phyloP scores from a whole-genome alignment of 1,140 invertebrate species.

The Anoplolepis gracilipes region DNA sequence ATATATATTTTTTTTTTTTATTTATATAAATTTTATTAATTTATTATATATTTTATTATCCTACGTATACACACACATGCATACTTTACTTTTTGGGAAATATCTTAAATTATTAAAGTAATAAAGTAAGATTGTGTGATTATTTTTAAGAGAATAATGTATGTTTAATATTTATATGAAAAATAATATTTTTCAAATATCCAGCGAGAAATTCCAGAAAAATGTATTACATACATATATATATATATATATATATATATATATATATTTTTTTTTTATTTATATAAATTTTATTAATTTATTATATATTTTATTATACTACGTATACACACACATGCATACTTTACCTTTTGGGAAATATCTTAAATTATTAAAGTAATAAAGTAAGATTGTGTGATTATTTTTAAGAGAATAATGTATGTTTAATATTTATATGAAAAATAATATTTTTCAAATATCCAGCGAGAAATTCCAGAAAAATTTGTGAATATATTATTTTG shows the following conservation, averaged over 20 bases:
- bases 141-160: neutral
- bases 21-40: too few species aligned
- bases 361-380: neutral
- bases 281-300: neutral
- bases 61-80: too few species aligned
- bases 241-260: neutral
- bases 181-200: neutral
- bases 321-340: too few species aligned
- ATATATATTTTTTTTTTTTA: neutral
- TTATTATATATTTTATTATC: too few species aligned
- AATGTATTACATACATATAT: neutral
- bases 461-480: neutral
- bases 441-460: neutral
- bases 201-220: neutral
- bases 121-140: neutral
- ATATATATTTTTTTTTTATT: neutral
- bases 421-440: slow-evolving; percentile 8
- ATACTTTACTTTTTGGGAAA: neutral
- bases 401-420: neutral
- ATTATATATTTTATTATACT: neutral
- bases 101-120: neutral
- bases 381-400: neutral
- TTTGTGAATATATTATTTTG: slow-evolving; percentile 1
- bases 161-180: neutral
- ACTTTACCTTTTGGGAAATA: neutral